Base-by-base conservation (phyloP, 2,113 vertebrate genomes). In the Lethenteron reissneri region DNA sequence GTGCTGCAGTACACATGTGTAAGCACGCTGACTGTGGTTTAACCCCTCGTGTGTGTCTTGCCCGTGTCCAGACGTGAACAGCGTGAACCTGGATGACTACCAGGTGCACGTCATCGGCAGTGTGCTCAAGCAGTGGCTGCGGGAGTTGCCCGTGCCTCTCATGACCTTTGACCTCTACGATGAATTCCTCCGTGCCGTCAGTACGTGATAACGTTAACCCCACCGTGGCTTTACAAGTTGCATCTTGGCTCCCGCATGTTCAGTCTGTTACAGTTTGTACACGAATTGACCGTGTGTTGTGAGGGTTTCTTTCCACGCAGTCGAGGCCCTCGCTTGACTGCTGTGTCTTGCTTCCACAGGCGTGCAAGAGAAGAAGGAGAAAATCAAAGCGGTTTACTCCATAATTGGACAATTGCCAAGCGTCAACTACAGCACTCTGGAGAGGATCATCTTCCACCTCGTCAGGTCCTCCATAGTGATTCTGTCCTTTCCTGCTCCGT, bases 141-240 rank as follows among this genome's bases (percentile, higher is more conserved):
- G 95, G 57, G 95, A 99, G 73, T 82, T 99, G 74, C 95, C 95
- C 9, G 96, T 92, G 78, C 95, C 95, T 17, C 86, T 99, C 72
- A 88, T 99, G 91, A 99, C 92, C 1, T 95, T 96, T 70, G 95
- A 99, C 80, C 86, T 99, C 70, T 99, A 99, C 8, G 88, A 95
- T 71, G 95, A 95, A 79, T 95, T 96, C 74, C 84, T 97, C 70
- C 85, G 92, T 69, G 88, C 86, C 5, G 91, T 94, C 87, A 86
- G 95, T 99, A 82, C 83, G 85, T 71, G 25, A 12, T 25, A 58
- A 58, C 6, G 41, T 41, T 41, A 41, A 41, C 41, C 41, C 41
- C 41, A 6, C 41, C 6, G 41, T 41, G 41, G 41, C 4, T 41
- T 5, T 41, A 41, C 41, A 41, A 41, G 41, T 41, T 41, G 41